phyloP scores from a whole-genome alignment of 2,797 vertebrate genomes.

The Xyrichtys novacula region DNA sequence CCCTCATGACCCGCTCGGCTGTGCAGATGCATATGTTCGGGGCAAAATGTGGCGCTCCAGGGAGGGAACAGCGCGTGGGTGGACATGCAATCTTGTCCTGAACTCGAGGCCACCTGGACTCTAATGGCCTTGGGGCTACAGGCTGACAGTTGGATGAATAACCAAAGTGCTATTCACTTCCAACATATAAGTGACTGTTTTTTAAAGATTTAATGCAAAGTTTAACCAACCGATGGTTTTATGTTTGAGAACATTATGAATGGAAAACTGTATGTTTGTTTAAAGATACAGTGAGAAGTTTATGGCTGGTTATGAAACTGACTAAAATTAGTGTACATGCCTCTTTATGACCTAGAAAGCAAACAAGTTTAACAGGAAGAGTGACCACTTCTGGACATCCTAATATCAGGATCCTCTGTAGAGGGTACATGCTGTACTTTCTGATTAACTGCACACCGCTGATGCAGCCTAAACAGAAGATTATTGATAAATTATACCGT shows the following conservation, averaged over 20 bases:
- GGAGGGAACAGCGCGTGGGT: constrained; percentile 54
- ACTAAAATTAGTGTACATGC: too few relatives aligned
- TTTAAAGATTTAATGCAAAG: constrained; percentile 30
- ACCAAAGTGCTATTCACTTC: constrained; percentile 43
- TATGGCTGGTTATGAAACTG: too few relatives aligned
- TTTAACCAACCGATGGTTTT: neutral
- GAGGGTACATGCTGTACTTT: too few relatives aligned
- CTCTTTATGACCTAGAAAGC: too few relatives aligned
- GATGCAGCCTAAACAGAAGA: too few relatives aligned
- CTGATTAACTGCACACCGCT: too few relatives aligned
- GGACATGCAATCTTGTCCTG: constrained; percentile 63
- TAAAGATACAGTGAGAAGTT: too few relatives aligned
- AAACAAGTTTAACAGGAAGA: too few relatives aligned
- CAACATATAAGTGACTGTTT: constrained; percentile 29
- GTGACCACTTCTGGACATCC: too few relatives aligned
- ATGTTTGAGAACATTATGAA: neutral
- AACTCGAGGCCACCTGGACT: constrained; percentile 47
- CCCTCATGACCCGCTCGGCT: constrained; percentile 55
- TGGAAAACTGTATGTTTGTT: too few relatives aligned
- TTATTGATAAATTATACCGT: too few relatives aligned
- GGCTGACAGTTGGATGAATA: constrained; percentile 61
- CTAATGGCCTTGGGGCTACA: constrained; percentile 46
- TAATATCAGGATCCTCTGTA: too few relatives aligned
- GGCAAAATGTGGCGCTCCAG: constrained; percentile 64
- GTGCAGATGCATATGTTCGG: constrained; percentile 80